A percentile compares a stretch with the other conserved stretches of the same genome.
Evolutionary conservation across 2,113 vertebrate species (phyloP).

Genomic region (Athene noctua): DNA sequence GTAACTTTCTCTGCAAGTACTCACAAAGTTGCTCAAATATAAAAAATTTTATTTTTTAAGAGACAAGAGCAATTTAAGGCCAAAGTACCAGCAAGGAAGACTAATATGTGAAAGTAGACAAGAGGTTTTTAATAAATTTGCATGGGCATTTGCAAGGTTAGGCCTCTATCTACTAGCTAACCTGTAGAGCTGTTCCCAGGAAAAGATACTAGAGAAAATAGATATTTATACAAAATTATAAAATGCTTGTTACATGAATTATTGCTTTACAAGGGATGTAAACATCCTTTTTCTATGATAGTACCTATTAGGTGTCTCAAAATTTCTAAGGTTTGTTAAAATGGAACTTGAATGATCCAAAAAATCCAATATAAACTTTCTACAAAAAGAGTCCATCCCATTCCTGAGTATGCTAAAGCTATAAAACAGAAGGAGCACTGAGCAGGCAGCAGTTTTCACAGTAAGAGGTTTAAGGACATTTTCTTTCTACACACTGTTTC

Average conservation of each 20-base stretch:
- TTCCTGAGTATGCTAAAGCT: constrained; percentile 87
- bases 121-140: constrained; percentile 38
- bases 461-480: constrained; percentile 86
- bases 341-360: constrained; percentile 70
- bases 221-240: constrained; percentile 84
- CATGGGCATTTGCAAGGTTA: constrained; percentile 65
- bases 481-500: constrained; percentile 98
- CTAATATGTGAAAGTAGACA: constrained; percentile 27
- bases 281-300: constrained; percentile 72
- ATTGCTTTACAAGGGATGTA: constrained; percentile 76
- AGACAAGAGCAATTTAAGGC: constrained; percentile 59
- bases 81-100: constrained; percentile 63
- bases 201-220: constrained; percentile 81
- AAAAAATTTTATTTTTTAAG: constrained; percentile 29
- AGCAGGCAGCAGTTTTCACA: constrained; percentile 54
- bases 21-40: constrained; percentile 26
- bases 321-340: constrained; percentile 58
- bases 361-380: constrained; percentile 73
- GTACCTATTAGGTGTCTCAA: constrained; percentile 70
- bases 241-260: constrained; percentile 76
- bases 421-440: constrained; percentile 69
- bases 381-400: constrained; percentile 76
- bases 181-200: constrained; percentile 70
- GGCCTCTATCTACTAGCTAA: constrained; percentile 43
- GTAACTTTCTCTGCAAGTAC: constrained; percentile 34